A percentile compares a stretch with the other conserved stretches of the same genome.
These are phyloP conservation scores for Pogonognathellus flavescens DNA, from an alignment of 1,140 invertebrate genomes.

Conservation along the genomic window DNA sequence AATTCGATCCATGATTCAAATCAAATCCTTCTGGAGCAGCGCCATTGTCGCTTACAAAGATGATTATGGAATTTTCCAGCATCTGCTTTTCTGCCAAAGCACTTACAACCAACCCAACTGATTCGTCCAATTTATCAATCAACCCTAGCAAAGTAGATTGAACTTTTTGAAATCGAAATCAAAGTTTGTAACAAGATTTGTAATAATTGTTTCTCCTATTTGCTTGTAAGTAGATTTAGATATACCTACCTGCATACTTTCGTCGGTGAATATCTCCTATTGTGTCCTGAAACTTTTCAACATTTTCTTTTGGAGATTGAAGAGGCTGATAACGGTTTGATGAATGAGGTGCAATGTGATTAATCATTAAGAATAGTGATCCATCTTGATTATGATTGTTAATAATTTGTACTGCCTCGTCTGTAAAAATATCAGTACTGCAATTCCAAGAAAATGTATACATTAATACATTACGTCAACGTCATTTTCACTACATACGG, in stretches of 20 bases:
- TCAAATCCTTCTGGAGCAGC: constrained; percentile 88
- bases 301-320: constrained; percentile 80
- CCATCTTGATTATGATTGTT: constrained; percentile 73
- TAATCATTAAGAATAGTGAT: constrained; percentile 87
- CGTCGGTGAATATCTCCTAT: constrained; percentile 80
- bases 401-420: constrained; percentile 81
- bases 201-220: not conserved
- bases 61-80: constrained; percentile 82
- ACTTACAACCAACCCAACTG: constrained; percentile 83
- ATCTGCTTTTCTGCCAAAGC: constrained; percentile 77
- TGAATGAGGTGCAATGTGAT: constrained; percentile 88
- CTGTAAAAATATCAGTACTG: constrained; percentile 86
- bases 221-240: not conserved
- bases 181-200: no score
- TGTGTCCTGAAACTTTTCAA: constrained; percentile 76
- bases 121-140: constrained; percentile 86
- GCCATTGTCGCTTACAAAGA: constrained; percentile 91
- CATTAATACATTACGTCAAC: no score
- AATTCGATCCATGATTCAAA: constrained; percentile 90
- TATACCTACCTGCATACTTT: constrained; percentile 81
- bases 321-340: constrained; percentile 83
- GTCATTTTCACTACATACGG: no score
- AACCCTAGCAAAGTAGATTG: constrained; percentile 81
- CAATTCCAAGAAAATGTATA: constrained; percentile 72
- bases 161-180: not conserved